These are phyloP conservation scores for Sinocyclocheilus grahami DNA, from an alignment of 2,113 vertebrate genomes.

Conservation along the genomic window DNA sequence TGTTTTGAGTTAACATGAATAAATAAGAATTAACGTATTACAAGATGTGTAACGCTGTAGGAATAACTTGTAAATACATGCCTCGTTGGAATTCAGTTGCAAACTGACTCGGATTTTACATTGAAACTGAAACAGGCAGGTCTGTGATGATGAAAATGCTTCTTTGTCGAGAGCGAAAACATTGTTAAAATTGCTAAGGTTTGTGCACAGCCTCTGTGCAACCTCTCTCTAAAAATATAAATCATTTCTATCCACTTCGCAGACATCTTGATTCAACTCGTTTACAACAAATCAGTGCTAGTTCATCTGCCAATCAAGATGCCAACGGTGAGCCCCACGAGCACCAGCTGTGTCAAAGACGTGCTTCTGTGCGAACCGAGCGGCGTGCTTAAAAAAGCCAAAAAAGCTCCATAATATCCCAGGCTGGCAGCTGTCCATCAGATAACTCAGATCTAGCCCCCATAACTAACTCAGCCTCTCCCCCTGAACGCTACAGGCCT, in stretches of 20 bases:
- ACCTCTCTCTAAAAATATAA: slow-evolving; percentile 5
- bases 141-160: neutral
- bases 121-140: neutral
- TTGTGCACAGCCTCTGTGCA: neutral
- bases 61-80: neutral
- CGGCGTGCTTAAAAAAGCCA: neutral
- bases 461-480: slow-evolving; percentile 38
- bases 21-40: neutral
- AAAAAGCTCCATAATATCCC: slow-evolving; percentile 42
- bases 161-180: neutral
- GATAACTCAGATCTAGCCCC: slow-evolving; percentile 38
- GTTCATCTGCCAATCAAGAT: slow-evolving; percentile 40
- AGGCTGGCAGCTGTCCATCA: slow-evolving; percentile 47
- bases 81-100: neutral
- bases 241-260: slow-evolving; percentile 27
- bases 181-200: neutral
- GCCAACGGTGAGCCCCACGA: slow-evolving; percentile 2
- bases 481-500: slow-evolving; percentile 13
- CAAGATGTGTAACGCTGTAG: neutral
- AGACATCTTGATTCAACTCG: slow-evolving; percentile 11
- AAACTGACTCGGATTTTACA: neutral
- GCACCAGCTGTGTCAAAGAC: slow-evolving; percentile 23
- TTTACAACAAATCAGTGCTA: slow-evolving; percentile 27
- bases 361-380: slow-evolving; percentile 10
- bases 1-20: neutral